These are phyloP conservation scores for Entomobrya proxima DNA, from an alignment of 2,888 invertebrate species.

Conservation along the genomic window DNA sequence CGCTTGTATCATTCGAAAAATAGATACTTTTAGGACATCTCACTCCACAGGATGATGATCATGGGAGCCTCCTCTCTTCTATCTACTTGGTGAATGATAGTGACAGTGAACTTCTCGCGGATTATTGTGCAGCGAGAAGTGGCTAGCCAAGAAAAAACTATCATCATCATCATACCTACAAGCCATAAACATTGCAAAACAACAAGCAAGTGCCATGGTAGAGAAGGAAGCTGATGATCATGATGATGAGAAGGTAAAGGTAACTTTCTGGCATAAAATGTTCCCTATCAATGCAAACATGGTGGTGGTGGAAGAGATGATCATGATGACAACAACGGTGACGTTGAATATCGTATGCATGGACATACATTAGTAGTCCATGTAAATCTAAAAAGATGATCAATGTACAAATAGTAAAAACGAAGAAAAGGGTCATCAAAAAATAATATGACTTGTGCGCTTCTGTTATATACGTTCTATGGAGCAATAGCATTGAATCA, in stretches of 20 bases:
- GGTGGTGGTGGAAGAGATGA: neutral
- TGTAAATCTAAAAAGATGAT: no score
- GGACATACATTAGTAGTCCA: no score
- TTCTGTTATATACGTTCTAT: no score
- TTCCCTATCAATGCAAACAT: conserved; percentile 59
- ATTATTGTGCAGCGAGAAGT: conserved; percentile 33
- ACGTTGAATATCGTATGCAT: neutral
- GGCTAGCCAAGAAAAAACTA: conserved; percentile 49
- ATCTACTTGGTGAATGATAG: conserved; percentile 64
- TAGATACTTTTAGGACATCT: conserved; percentile 19
- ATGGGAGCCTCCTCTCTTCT: conserved; percentile 54
- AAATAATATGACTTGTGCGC: no score
- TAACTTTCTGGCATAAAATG: conserved; percentile 45
- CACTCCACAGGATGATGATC: neutral
- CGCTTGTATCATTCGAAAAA: conserved; percentile 15
- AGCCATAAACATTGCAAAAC: neutral
- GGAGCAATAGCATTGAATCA: no score
- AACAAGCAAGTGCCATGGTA: neutral
- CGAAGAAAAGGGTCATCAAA: conserved; percentile 44
- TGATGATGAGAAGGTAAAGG: conserved; percentile 52
- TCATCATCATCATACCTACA: neutral
- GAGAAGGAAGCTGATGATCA: conserved; percentile 48
- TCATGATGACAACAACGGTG: conserved; percentile 7
- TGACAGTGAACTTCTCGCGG: conserved; percentile 63
- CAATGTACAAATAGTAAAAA: neutral